phyloP scores from a whole-genome alignment of 2,888 invertebrate species.

The Ecdyonurus torrentis region DNA sequence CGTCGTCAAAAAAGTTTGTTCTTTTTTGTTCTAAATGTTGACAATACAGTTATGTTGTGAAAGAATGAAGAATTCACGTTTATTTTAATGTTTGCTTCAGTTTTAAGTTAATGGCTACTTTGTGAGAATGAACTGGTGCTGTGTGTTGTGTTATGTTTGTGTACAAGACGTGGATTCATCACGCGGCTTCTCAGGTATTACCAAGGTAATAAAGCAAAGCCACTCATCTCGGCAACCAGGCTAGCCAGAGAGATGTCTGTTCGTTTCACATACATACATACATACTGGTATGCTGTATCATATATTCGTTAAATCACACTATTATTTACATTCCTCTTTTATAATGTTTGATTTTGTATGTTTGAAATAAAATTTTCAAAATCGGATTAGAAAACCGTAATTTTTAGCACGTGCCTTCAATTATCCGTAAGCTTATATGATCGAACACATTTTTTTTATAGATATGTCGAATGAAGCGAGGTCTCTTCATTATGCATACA shows the following conservation, averaged over 20 bases:
- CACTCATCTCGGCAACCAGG: not conserved
- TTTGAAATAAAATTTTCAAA: no score
- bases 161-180: not conserved
- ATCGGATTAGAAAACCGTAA: no score
- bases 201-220: not conserved
- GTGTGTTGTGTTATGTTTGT: not conserved
- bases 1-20: not conserved
- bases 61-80: slow-evolving; percentile 1
- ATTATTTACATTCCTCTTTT: no score
- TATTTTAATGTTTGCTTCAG: not conserved
- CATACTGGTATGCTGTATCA: no score
- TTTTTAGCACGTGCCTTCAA: no score
- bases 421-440: no score
- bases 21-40: not conserved
- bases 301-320: no score
- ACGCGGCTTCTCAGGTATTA: not conserved
- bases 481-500: no score
- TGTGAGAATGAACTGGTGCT: not conserved
- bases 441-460: no score
- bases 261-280: no score
- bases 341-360: no score
- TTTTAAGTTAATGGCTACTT: not conserved
- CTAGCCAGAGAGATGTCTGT: not conserved
- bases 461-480: no score
- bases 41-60: slow-evolving; percentile 4